A percentile compares a stretch with the other conserved stretches of the same genome.
phyloP scores from a whole-genome alignment of 2,888 invertebrate genomes.

The Agrochola litura region DNA sequence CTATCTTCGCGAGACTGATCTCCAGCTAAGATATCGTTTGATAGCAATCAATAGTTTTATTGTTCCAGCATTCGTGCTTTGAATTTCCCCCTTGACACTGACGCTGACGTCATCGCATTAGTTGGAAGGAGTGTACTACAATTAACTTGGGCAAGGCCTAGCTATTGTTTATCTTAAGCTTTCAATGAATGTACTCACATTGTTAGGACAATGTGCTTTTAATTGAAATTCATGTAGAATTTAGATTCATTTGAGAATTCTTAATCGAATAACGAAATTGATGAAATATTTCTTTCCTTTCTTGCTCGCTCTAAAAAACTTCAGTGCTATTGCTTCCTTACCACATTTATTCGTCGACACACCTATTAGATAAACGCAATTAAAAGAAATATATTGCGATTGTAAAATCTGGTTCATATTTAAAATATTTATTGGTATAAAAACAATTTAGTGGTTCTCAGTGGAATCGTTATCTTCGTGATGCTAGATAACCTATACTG shows the following conservation, averaged over 20 bases:
- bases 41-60: slow-evolving; percentile 76
- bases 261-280: slow-evolving; percentile 8
- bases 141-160: slow-evolving; percentile 57
- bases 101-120: slow-evolving; percentile 67
- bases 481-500: slow-evolving; percentile 63
- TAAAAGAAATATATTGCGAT: slow-evolving; percentile 35
- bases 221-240: slow-evolving; percentile 43
- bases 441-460: slow-evolving; percentile 51
- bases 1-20: slow-evolving; percentile 71
- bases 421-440: slow-evolving; percentile 40
- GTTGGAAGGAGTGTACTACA: slow-evolving; percentile 53
- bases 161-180: slow-evolving; percentile 61
- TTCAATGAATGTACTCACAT: slow-evolving; percentile 48
- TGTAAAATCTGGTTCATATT: slow-evolving; percentile 34
- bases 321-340: slow-evolving; percentile 20
- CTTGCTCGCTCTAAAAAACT: slow-evolving; percentile 30
- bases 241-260: slow-evolving; percentile 8
- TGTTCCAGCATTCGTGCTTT: slow-evolving; percentile 75
- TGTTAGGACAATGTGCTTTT: slow-evolving; percentile 19
- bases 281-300: slow-evolving; percentile 15
- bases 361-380: slow-evolving; percentile 46
- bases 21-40: slow-evolving; percentile 71
- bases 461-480: slow-evolving; percentile 57
- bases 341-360: slow-evolving; percentile 35
- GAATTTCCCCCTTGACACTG: slow-evolving; percentile 73